phyloP scores from a whole-genome alignment of 2,888 invertebrate genomes.

The Drosophila birchii region DNA sequence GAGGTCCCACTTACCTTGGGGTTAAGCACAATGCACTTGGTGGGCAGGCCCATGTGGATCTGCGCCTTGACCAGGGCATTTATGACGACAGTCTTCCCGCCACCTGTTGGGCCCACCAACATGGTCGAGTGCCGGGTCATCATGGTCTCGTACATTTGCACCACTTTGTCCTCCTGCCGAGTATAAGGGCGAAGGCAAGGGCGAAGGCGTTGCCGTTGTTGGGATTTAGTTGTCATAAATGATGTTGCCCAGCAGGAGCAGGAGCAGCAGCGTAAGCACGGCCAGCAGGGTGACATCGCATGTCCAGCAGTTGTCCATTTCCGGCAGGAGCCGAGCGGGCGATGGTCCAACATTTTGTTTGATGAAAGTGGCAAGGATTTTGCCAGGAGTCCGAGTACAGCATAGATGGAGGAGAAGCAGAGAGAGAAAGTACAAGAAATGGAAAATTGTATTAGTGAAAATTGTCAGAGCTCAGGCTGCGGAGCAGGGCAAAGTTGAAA shows the following conservation, averaged over 20 bases:
- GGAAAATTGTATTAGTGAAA: slow-evolving; percentile 72
- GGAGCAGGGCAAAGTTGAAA: slow-evolving; percentile 65
- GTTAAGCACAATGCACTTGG: slow-evolving; percentile 92
- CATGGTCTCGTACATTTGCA: slow-evolving; percentile 97
- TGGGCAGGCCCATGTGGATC: slow-evolving; percentile 89
- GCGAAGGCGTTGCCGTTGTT: slow-evolving; percentile 57
- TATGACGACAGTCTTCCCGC: slow-evolving; percentile 95
- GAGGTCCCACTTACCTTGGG: slow-evolving; percentile 88
- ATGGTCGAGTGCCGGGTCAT: slow-evolving; percentile 96
- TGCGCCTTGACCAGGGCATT: slow-evolving; percentile 92
- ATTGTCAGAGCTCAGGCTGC: slow-evolving; percentile 46
- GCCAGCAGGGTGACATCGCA: slow-evolving; percentile 56
- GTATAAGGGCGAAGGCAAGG: not conserved
- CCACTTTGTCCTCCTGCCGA: slow-evolving; percentile 92
- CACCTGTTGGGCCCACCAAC: slow-evolving; percentile 96
- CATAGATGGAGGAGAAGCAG: slow-evolving; percentile 23
- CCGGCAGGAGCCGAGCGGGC: slow-evolving; percentile 48
- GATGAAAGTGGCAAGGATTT: slow-evolving; percentile 68
- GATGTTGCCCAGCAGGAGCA: slow-evolving; percentile 49
- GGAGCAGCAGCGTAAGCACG: not conserved
- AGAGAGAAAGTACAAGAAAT: slow-evolving; percentile 27
- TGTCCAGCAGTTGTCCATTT: slow-evolving; percentile 74
- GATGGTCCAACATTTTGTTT: slow-evolving; percentile 77
- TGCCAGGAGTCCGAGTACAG: slow-evolving; percentile 36
- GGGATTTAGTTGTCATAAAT: slow-evolving; percentile 79